These are phyloP conservation scores for Antitype chi DNA, from an alignment of 2,888 invertebrate species.

Conservation along the genomic window DNA sequence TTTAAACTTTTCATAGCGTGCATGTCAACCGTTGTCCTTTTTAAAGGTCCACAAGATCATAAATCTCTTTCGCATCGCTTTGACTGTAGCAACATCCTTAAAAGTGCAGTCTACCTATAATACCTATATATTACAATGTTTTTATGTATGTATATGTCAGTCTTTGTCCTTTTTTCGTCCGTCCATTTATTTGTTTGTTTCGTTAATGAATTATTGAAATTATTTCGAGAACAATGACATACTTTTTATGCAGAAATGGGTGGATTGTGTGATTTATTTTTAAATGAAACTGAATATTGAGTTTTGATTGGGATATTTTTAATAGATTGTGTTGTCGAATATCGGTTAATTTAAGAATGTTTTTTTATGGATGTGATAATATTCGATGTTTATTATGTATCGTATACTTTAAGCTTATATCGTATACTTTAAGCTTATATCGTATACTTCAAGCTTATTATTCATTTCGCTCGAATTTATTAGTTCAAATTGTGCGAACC, in stretches of 20 bases:
- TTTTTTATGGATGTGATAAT: not conserved
- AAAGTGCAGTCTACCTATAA: constrained; percentile 15
- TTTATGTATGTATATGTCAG: constrained; percentile 61
- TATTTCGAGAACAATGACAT: constrained; percentile 63
- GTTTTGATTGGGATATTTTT: constrained; percentile 22
- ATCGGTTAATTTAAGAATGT: not conserved
- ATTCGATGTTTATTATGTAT: not conserved
- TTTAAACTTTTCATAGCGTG: not conserved
- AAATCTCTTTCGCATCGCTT: constrained; percentile 3
- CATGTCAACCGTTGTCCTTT: not conserved
- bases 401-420: no score
- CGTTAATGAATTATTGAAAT: constrained; percentile 69
- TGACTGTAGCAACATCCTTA: constrained; percentile 8
- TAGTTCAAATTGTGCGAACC: no score
- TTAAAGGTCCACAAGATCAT: not conserved
- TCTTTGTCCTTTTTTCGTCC: constrained; percentile 64
- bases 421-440: no score
- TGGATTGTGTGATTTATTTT: constrained; percentile 31
- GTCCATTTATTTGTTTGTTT: constrained; percentile 66
- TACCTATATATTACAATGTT: constrained; percentile 1
- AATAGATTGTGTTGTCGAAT: not conserved
- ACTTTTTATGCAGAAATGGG: constrained; percentile 38
- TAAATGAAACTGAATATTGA: constrained; percentile 19
- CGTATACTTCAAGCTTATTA: no score
- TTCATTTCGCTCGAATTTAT: no score